Evolutionary conservation across 2,888 invertebrate species (phyloP), one percentile per base, ranked within the genome.

Genomic region (Esperia sulphurella): DNA sequence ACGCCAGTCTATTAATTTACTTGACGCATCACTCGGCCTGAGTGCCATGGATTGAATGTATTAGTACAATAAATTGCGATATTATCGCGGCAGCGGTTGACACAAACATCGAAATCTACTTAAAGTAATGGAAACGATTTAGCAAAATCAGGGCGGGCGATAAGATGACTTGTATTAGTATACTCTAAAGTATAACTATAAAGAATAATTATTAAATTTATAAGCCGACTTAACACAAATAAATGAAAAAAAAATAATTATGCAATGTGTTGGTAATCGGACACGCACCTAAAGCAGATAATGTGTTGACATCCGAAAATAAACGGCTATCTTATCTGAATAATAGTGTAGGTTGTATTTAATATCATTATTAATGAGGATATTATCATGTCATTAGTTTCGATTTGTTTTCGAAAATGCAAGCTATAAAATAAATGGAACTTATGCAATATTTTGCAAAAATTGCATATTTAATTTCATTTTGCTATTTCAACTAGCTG

Each of bases 91-190:
- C 67, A 74, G 76, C 72, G 78, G 82, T 84, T 84, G 84, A 86
- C 87, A 80, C 72, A 81, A 83, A 88, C 87, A 88, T 84, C 79
- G 84, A 83, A 88, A 81, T 81, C 85, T 87, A 87, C 87, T 88
- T 84, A 79, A 84, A 81, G 79, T 86, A 86, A 86, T 86, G 85
- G 84, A 85, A 83, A 79, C 79, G 77, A 81, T 85, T 83, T 82
- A 71, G 71, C 66, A 68, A 73, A 81, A 80, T 79, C 75, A 71
- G 76, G 70, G 62, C 38, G 49, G 55, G 55, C 73, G 82, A 83
- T 83, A 78, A 79, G 68, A 70, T 68, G 68, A 61, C 66, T 70
- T 73, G 67, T 70, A 58, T 58, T 31, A 31, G 43, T 43, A 43
- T 43, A 12, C 31, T 31, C 35, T 40, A 10, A 21, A 21, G 5